A percentile compares a stretch with the other conserved stretches of the same genome.
Conservation (phyloP, 2,888 invertebrate genomes). For the Lottia scabra region DNA sequence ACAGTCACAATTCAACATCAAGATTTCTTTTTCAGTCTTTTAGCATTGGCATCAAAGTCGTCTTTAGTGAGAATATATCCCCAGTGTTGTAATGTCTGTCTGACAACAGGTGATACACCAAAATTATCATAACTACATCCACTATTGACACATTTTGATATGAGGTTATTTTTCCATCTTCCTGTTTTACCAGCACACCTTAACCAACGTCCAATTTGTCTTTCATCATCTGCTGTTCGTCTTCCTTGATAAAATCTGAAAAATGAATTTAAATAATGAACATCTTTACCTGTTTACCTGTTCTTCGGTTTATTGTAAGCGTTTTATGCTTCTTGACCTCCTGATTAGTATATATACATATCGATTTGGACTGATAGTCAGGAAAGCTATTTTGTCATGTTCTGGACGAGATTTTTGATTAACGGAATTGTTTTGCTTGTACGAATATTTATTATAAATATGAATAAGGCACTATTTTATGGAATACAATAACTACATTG, state of each 20-base stretch:
- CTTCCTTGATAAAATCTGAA: constrained; percentile 55
- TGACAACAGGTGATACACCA: constrained; percentile 52
- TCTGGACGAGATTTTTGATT: too few relatives aligned
- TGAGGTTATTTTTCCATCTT: constrained; percentile 55
- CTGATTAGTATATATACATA: too few relatives aligned
- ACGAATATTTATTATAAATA: too few relatives aligned
- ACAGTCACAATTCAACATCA: too few relatives aligned
- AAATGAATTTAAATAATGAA: neutral
- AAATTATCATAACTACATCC: constrained; percentile 46
- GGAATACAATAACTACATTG: too few relatives aligned
- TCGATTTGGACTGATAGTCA: too few relatives aligned
- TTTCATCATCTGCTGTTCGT: constrained; percentile 51
- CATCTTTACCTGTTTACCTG: too few relatives aligned
- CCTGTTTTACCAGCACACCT: constrained; percentile 55
- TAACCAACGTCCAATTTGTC: constrained; percentile 58
- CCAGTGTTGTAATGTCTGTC: constrained; percentile 61
- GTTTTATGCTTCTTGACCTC: too few relatives aligned
- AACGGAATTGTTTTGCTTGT: too few relatives aligned
- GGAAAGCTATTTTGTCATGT: too few relatives aligned
- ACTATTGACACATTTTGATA: constrained; percentile 53
- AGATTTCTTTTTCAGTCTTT: constrained; percentile 34
- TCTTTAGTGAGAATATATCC: constrained; percentile 49
- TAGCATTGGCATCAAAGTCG: constrained; percentile 48
- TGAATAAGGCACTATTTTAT: too few relatives aligned
- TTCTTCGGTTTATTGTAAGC: too few relatives aligned